Evolutionary conservation across 2,113 vertebrate genomes (phyloP).

Genomic region (Brachypodius melanocephalos): DNA sequence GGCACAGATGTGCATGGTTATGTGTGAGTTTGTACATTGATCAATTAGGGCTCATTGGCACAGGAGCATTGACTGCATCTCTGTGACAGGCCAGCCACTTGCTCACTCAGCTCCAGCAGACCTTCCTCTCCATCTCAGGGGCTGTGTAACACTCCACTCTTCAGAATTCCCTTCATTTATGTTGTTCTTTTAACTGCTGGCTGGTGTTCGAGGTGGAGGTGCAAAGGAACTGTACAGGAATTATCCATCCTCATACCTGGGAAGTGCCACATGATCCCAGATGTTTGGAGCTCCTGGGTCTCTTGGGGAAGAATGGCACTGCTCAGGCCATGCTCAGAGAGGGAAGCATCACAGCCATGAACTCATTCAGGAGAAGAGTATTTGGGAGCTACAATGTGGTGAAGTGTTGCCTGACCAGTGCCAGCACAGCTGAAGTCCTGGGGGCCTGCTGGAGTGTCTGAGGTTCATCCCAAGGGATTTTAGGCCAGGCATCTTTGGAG

Average conservation of each 20-base stretch:
- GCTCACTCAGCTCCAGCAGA: background rate
- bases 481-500: background rate
- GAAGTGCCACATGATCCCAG: accelerated
- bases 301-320: background rate
- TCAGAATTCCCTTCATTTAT: background rate
- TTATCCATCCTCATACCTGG: background rate
- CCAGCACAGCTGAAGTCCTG: background rate
- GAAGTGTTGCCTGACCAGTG: background rate
- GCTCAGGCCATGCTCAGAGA: accelerated
- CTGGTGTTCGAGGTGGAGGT: background rate
- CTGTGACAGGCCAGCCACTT: background rate
- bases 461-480: background rate
- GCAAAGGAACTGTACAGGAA: background rate
- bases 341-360: background rate
- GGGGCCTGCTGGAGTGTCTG: background rate
- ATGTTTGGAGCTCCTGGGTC: background rate
- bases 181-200: background rate
- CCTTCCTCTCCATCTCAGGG: background rate
- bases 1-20: background rate
- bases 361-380: background rate
- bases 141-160: accelerated
- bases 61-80: background rate
- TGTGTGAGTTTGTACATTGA: accelerated
- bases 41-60: background rate
- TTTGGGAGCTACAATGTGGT: background rate